Conservation (phyloP, 1,140 invertebrate species). For the Venustaconcha ellipsiformis region DNA sequence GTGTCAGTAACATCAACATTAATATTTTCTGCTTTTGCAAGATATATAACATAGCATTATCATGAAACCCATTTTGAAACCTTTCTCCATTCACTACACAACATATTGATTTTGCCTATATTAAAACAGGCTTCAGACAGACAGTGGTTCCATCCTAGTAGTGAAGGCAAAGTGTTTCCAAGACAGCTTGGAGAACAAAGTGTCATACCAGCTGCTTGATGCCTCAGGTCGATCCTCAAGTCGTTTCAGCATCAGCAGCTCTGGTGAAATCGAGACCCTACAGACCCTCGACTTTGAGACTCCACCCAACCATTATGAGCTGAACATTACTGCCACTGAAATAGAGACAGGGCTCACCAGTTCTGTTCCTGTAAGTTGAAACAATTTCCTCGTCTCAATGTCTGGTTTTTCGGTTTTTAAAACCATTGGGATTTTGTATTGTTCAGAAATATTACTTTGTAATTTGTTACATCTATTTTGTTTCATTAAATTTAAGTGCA, state of each 20-base stretch:
- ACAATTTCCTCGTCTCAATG: background rate
- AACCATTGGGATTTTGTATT: background rate
- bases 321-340: conserved; percentile 36
- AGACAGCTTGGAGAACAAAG: conserved; percentile 26
- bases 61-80: background rate
- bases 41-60: background rate
- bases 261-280: conserved; percentile 35
- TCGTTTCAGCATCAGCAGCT: conserved; percentile 35
- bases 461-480: background rate
- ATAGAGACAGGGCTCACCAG: conserved; percentile 28
- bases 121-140: conserved; percentile 20
- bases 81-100: background rate
- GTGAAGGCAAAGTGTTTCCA: conserved; percentile 40
- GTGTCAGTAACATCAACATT: too few species aligned
- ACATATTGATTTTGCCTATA: background rate
- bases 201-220: conserved; percentile 27
- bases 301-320: conserved; percentile 33
- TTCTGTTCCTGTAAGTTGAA: conserved; percentile 27
- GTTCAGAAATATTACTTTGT: background rate
- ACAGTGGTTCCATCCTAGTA: conserved; percentile 28
- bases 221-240: conserved; percentile 24
- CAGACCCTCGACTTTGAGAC: conserved; percentile 45
- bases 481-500: background rate
- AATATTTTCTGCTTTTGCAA: background rate
- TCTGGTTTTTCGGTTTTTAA: background rate